These are phyloP conservation scores for Agapornis roseicollis DNA, from an alignment of 2,113 vertebrate species.

Conservation along the genomic window DNA sequence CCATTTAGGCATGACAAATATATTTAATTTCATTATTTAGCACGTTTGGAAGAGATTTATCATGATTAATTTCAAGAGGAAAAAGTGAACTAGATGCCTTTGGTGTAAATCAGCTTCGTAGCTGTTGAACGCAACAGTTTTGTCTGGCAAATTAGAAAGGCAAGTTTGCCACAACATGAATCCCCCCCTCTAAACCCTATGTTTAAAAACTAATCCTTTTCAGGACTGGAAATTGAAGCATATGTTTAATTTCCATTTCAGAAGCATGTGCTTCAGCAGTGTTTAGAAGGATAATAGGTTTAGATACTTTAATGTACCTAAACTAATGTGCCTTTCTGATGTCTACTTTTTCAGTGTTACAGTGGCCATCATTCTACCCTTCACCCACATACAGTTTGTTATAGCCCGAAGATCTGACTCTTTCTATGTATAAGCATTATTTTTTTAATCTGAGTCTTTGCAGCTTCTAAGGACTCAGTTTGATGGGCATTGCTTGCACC, in stretches of 20 bases:
- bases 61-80: conserved; percentile 8
- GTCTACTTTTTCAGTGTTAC: neutral
- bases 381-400: neutral
- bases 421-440: neutral
- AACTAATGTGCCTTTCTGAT: neutral
- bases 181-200: neutral
- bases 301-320: neutral
- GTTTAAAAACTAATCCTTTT: neutral
- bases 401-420: neutral
- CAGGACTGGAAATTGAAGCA: neutral
- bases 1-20: neutral
- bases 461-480: neutral
- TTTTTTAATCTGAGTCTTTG: neutral
- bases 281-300: neutral
- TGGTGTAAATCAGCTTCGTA: neutral
- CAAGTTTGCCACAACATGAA: neutral
- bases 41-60: conserved; percentile 34
- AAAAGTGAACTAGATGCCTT: conserved; percentile 35
- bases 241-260: neutral
- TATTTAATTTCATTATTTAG: conserved; percentile 5
- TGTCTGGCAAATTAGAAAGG: neutral
- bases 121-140: neutral
- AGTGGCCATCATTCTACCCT: neutral
- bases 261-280: neutral
- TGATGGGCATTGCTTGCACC: neutral